Percentiles rank a stretch among this genome's conserved stretches.
phyloP scores from a whole-genome alignment of 2,888 invertebrate species.

The Cheiracanthium punctorium region DNA sequence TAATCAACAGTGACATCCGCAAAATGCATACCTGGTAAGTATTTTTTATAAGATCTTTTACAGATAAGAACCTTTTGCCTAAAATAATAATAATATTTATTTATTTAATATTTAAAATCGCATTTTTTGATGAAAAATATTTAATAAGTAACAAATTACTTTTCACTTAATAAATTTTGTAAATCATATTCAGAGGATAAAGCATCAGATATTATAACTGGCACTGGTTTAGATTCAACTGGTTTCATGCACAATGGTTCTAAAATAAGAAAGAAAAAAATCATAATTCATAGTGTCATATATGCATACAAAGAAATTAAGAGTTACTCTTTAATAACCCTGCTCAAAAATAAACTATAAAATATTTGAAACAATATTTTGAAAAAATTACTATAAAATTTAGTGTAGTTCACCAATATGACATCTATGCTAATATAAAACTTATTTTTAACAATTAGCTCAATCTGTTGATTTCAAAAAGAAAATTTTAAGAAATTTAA shows the following conservation, averaged over 20 bases:
- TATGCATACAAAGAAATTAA: background rate
- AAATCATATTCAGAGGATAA: conserved; percentile 28
- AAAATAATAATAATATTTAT: background rate
- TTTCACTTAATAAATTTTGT: conserved; percentile 26
- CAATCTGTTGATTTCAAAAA: too few relatives aligned
- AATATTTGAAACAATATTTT: background rate
- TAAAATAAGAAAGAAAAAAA: background rate
- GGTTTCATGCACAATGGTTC: background rate
- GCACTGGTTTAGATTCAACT: background rate
- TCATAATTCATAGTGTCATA: background rate
- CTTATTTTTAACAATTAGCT: too few relatives aligned
- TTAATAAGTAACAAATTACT: conserved; percentile 23
- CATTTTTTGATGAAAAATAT: background rate
- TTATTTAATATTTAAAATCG: too few relatives aligned
- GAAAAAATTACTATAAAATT: too few relatives aligned
- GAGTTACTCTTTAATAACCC: too few relatives aligned
- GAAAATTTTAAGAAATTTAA: too few relatives aligned
- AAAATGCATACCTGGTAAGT: conserved; percentile 41
- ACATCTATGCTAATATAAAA: too few relatives aligned
- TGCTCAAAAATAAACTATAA: too few relatives aligned
- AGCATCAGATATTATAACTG: conserved; percentile 11
- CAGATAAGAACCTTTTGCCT: conserved; percentile 22
- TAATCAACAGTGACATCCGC: conserved; percentile 34
- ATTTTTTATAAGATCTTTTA: conserved; percentile 23
- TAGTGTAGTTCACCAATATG: too few relatives aligned